phyloP scores from a whole-genome alignment of 2,797 vertebrate species.

The Eidolon dupreanum region DNA sequence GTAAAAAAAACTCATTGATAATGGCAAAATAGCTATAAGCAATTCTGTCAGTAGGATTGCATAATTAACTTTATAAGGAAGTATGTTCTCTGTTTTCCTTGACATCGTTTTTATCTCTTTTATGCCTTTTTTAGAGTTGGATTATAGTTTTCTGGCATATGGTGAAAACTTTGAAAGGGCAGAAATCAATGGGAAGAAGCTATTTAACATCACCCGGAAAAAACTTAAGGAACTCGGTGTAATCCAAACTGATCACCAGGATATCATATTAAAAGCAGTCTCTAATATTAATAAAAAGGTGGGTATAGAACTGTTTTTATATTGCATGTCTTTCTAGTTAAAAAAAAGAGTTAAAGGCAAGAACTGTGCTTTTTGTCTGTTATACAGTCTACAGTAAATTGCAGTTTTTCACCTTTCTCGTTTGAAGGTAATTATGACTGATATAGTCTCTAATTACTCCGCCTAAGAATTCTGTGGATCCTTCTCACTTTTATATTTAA shows the following conservation, averaged over 20 bases:
- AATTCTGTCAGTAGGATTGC: neutral
- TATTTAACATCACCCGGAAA: slow-evolving; percentile 94
- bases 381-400: neutral
- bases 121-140: slow-evolving; percentile 86
- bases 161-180: slow-evolving; percentile 95
- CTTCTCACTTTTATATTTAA: neutral
- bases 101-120: neutral
- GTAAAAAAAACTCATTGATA: neutral
- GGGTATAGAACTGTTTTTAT: slow-evolving; percentile 66
- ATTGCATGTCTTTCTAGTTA: neutral
- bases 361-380: neutral
- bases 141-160: slow-evolving; percentile 94
- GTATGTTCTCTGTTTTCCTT: neutral
- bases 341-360: neutral
- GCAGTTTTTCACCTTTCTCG: neutral
- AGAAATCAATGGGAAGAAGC: slow-evolving; percentile 93
- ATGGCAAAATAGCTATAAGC: neutral
- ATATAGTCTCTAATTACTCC: neutral
- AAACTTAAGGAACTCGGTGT: slow-evolving; percentile 94
- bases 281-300: slow-evolving; percentile 93
- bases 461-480: neutral
- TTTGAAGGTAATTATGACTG: neutral
- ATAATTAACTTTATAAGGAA: neutral
- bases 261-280: slow-evolving; percentile 94
- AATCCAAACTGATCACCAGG: slow-evolving; percentile 93